A percentile compares a stretch with the other conserved stretches of the same genome.
Conservation (phyloP, 2,888 invertebrate species). For the Dolomedes plantarius region DNA sequence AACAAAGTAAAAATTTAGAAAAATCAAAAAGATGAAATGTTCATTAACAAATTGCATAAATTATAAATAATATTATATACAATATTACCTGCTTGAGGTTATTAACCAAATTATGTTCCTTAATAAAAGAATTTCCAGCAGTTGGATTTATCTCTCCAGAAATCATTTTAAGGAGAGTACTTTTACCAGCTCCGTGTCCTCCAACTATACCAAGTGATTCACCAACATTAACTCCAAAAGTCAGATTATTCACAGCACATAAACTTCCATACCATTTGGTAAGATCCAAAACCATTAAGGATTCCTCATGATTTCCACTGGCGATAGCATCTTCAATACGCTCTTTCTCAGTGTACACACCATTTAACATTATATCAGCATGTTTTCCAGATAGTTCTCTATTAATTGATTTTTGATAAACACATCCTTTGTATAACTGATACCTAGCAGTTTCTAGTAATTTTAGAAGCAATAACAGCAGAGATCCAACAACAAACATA, state of each 20-base stretch:
- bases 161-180: slow-evolving; percentile 44
- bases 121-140: slow-evolving; percentile 46
- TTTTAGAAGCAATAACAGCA: too few species aligned
- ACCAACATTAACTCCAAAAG: slow-evolving; percentile 62
- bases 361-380: background rate
- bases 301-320: background rate
- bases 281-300: slow-evolving; percentile 18
- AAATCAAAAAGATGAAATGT: too few species aligned
- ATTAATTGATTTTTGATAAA: too few species aligned
- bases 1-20: too few species aligned
- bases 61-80: too few species aligned
- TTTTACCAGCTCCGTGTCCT: slow-evolving; percentile 71
- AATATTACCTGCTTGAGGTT: background rate
- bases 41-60: too few species aligned
- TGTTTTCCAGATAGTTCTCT: too few species aligned
- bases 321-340: background rate
- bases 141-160: slow-evolving; percentile 45
- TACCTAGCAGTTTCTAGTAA: too few species aligned
- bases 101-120: background rate
- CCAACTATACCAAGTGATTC: slow-evolving; percentile 73
- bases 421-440: too few species aligned
- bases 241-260: slow-evolving; percentile 66
- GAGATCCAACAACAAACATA: too few species aligned
- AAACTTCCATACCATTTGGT: slow-evolving; percentile 60
- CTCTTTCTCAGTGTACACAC: background rate